A percentile compares a stretch with the other conserved stretches of the same genome.
Evolutionary conservation across 2,113 vertebrate genomes (phyloP).

Genomic region (Hemibagrus wyckioides): DNA sequence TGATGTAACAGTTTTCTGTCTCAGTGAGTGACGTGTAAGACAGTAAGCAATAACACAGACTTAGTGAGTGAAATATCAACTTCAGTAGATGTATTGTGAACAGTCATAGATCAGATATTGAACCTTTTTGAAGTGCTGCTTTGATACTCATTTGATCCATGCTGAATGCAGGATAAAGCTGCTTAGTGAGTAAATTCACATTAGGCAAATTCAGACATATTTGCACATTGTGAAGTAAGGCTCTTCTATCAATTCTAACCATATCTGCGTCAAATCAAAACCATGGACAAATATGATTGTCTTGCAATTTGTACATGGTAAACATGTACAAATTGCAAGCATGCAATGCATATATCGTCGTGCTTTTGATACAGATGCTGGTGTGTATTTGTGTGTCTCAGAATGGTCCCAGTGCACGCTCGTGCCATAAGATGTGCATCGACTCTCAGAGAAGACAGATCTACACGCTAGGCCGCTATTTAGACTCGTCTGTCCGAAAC

Average conservation of each 20-base stretch:
- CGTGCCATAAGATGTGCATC: constrained; percentile 99
- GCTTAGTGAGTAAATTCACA: background rate
- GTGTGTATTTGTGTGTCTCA: constrained; percentile 56
- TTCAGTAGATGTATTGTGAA: background rate
- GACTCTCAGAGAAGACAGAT: constrained; percentile 95
- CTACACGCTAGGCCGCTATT: constrained; percentile 94
- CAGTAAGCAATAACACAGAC: background rate
- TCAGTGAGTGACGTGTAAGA: background rate
- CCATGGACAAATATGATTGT: background rate
- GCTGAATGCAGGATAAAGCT: background rate
- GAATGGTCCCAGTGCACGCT: constrained; percentile 95
- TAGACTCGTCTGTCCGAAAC: constrained; percentile 97
- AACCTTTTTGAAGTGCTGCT: background rate
- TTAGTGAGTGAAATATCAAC: background rate
- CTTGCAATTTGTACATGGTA: background rate
- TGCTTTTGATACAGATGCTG: background rate
- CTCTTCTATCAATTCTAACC: background rate
- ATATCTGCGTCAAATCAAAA: background rate
- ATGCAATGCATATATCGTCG: background rate
- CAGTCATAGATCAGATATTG: background rate
- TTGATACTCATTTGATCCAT: background rate
- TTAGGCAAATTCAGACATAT: background rate
- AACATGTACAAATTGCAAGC: no score
- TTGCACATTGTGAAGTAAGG: background rate
- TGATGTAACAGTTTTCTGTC: background rate